Evolutionary conservation across 2,113 vertebrate genomes (phyloP).

Genomic region (Psittacula cyanocephala): DNA sequence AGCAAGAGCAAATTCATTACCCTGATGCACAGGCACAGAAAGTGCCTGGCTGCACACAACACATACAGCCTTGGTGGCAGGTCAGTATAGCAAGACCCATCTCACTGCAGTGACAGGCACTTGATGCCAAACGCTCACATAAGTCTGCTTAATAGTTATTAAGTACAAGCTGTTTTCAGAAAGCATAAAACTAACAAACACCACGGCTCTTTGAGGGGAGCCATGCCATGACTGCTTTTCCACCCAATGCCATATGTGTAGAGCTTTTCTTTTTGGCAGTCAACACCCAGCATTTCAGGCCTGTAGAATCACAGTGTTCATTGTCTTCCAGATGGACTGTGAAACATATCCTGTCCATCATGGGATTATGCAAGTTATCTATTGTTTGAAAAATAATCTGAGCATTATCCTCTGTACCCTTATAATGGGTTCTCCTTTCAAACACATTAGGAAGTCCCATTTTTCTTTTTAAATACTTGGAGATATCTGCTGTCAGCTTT

Average conservation of each 20-base stretch:
- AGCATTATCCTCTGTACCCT: slow-evolving; percentile 59
- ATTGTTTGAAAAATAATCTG: slow-evolving; percentile 75
- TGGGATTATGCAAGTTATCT: slow-evolving; percentile 74
- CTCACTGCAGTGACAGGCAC: not conserved
- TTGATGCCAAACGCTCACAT: not conserved
- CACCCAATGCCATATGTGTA: slow-evolving; percentile 45
- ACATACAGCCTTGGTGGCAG: not conserved
- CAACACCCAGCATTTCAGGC: slow-evolving; percentile 64
- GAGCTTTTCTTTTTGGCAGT: slow-evolving; percentile 46
- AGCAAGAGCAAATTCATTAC: not conserved
- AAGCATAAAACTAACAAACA: slow-evolving; percentile 29
- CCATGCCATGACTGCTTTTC: slow-evolving; percentile 44
- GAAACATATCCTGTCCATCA: slow-evolving; percentile 70
- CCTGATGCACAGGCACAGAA: not conserved
- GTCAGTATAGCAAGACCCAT: not conserved
- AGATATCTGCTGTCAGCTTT: slow-evolving; percentile 73
- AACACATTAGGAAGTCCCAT: slow-evolving; percentile 70
- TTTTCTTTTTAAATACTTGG: slow-evolving; percentile 64
- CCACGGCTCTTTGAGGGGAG: slow-evolving; percentile 12
- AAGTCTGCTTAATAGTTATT: not conserved
- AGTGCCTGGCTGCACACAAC: not conserved
- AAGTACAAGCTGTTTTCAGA: slow-evolving; percentile 1
- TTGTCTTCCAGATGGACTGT: slow-evolving; percentile 70
- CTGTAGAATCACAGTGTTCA: slow-evolving; percentile 52
- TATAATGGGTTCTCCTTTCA: slow-evolving; percentile 59